Evolutionary conservation across 2,797 vertebrate genomes (phyloP).

Genomic region (Lagothrix lagotricha): DNA sequence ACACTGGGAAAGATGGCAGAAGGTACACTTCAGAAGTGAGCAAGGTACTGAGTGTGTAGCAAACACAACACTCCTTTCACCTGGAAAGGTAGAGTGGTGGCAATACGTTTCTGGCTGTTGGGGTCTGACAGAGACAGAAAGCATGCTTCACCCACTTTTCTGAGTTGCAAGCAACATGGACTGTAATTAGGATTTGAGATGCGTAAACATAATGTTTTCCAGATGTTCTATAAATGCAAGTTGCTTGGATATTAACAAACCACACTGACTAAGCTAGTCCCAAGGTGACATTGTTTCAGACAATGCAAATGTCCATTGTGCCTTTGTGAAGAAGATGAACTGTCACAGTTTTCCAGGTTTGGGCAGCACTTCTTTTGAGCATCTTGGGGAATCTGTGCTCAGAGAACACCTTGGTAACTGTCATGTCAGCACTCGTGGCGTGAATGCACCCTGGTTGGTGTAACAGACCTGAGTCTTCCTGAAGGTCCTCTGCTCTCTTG

Average conservation of each 20-base stretch:
- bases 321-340: neutral
- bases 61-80: neutral
- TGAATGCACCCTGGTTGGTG: neutral
- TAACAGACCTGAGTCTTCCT: neutral
- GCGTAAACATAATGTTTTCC: neutral
- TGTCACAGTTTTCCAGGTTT: neutral
- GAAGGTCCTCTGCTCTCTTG: too few species aligned
- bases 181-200: neutral
- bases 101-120: neutral
- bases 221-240: neutral
- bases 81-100: neutral
- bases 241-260: neutral
- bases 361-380: neutral
- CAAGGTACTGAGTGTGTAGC: neutral
- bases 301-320: neutral
- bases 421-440: accelerated
- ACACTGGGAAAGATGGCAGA: neutral
- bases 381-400: neutral
- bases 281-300: neutral
- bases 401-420: neutral
- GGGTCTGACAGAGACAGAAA: neutral
- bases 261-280: neutral
- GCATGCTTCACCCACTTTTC: neutral
- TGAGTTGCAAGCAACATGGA: neutral
- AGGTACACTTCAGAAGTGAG: neutral